These are phyloP conservation scores for Pseudomugil gertrudae DNA, from an alignment of 2,797 vertebrate species.

Conservation along the genomic window DNA sequence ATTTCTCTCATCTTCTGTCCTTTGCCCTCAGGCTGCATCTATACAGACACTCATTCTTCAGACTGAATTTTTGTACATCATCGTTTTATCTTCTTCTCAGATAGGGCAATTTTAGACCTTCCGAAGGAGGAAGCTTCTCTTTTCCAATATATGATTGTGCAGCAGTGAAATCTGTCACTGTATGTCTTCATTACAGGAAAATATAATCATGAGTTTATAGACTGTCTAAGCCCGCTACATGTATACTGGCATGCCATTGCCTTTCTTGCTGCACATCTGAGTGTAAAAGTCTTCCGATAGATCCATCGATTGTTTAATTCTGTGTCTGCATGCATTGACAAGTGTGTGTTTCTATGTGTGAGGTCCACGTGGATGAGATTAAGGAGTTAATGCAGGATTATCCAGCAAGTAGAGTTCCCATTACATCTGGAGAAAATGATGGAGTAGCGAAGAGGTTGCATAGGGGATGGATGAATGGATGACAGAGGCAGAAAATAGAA, in stretches of 20 bases:
- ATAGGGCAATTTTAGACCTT: conserved; percentile 25
- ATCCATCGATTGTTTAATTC: conserved; percentile 40
- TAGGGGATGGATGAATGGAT: conserved; percentile 2
- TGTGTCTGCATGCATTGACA: conserved; percentile 12
- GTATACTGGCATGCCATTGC: conserved; percentile 7
- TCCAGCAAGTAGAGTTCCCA: conserved; percentile 81
- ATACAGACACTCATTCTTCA: conserved; percentile 6
- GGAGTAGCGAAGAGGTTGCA: conserved; percentile 13
- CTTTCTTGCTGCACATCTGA: conserved; percentile 12
- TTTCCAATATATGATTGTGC: conserved; percentile 33
- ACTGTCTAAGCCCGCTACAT: conserved; percentile 27
- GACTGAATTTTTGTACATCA: conserved; percentile 9
- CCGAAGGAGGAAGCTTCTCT: conserved; percentile 12
- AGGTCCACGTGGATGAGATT: conserved; percentile 71
- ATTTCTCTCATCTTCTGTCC: conserved; percentile 36
- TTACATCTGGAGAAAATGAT: conserved; percentile 59
- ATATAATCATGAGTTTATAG: conserved; percentile 19
- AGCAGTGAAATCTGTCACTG: conserved; percentile 16
- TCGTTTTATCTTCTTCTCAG: conserved; percentile 37
- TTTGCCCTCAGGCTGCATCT: conserved; percentile 15
- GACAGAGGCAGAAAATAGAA: too few relatives aligned
- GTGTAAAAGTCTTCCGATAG: conserved; percentile 26
- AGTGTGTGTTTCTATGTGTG: not conserved
- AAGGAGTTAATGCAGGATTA: conserved; percentile 84
- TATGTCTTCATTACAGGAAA: conserved; percentile 5